Conservation (phyloP, 2,797 vertebrate species). For the Podargus strigoides region DNA sequence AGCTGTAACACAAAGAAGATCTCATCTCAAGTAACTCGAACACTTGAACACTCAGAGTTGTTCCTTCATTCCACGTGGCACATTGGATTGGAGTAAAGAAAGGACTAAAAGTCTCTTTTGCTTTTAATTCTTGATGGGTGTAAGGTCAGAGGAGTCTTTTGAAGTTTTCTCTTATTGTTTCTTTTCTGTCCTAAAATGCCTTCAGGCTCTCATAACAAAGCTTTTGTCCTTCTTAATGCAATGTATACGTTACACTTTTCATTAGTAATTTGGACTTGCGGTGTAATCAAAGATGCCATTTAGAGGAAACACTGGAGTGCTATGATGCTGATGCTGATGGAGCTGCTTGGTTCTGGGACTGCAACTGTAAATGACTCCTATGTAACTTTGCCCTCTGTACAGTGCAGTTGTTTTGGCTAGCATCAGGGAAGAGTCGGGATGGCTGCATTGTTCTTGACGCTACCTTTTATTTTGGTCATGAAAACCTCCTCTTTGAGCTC, state of each 20-base stretch:
- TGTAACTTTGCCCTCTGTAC: neutral
- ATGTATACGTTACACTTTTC: neutral
- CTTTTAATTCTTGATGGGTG: neutral
- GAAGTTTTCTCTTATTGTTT: neutral
- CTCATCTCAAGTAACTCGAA: neutral
- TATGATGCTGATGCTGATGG: neutral
- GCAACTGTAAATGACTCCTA: neutral
- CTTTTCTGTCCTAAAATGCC: neutral
- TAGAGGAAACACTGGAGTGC: neutral
- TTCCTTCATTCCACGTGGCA: neutral
- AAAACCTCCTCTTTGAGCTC: neutral
- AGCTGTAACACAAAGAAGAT: neutral
- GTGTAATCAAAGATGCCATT: neutral
- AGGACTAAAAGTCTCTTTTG: neutral
- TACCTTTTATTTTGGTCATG: neutral
- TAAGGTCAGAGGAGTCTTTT: neutral
- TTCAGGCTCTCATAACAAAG: neutral
- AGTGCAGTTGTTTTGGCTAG: neutral
- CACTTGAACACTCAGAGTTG: fast-evolving
- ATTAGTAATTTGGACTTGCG: neutral
- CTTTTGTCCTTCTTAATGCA: neutral
- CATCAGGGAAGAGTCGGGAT: neutral
- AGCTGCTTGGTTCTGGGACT: neutral
- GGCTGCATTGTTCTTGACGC: neutral
- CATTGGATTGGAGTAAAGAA: neutral